Evolutionary conservation across 2,113 vertebrate species (phyloP).

Genomic region (Centropristis striata): DNA sequence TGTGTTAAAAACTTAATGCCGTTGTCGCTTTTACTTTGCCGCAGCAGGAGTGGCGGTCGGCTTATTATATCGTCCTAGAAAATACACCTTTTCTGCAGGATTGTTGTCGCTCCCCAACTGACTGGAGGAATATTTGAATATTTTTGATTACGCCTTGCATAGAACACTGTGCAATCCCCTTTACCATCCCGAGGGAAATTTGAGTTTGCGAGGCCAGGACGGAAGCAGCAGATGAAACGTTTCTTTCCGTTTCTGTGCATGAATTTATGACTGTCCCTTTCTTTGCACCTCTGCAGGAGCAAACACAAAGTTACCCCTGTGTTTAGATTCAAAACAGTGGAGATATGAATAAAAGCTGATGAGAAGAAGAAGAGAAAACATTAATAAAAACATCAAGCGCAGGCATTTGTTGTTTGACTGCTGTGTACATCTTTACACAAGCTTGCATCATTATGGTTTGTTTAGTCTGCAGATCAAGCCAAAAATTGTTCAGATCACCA

Average conservation of each 20-base stretch:
- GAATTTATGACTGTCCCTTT: slow-evolving; percentile 38
- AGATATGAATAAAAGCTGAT: slow-evolving; percentile 46
- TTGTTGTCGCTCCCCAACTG: slow-evolving; percentile 58
- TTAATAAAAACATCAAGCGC: slow-evolving; percentile 83
- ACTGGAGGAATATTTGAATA: slow-evolving; percentile 69
- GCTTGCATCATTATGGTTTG: slow-evolving; percentile 84
- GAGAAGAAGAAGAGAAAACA: slow-evolving; percentile 75
- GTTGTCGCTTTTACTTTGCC: slow-evolving; percentile 44
- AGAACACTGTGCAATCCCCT: slow-evolving; percentile 56
- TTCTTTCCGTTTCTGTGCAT: slow-evolving; percentile 49
- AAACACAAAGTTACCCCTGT: slow-evolving; percentile 44
- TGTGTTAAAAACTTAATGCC: slow-evolving; percentile 77
- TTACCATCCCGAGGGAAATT: slow-evolving; percentile 67
- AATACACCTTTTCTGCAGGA: slow-evolving; percentile 76
- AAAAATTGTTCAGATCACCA: slow-evolving; percentile 83
- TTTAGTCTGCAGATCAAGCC: slow-evolving; percentile 83
- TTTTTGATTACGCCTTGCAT: slow-evolving; percentile 71
- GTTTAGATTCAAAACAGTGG: slow-evolving; percentile 37
- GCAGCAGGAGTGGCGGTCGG: slow-evolving; percentile 47
- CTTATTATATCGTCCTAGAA: slow-evolving; percentile 72
- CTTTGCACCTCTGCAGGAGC: slow-evolving; percentile 69
- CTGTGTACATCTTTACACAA: slow-evolving; percentile 82
- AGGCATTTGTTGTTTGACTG: slow-evolving; percentile 77
- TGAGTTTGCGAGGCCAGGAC: slow-evolving; percentile 55
- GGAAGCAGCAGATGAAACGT: slow-evolving; percentile 50